A percentile compares a stretch with the other conserved stretches of the same genome.
Evolutionary conservation across 1,140 invertebrate species (phyloP).

Genomic region (Panagrolaimus sp.): DNA sequence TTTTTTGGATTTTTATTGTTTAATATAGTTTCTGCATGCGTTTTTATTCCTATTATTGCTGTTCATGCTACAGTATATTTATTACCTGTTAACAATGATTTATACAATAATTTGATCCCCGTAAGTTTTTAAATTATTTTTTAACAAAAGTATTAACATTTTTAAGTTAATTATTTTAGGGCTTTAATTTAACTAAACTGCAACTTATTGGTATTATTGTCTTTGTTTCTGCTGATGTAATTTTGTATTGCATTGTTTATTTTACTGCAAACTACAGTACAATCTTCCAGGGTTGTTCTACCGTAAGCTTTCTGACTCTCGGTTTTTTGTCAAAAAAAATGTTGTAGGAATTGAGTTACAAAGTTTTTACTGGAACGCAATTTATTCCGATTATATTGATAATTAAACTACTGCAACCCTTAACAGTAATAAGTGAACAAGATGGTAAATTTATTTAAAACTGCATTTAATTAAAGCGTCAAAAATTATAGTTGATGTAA

Average conservation of each 20-base stretch:
- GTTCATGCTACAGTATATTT: too few relatives aligned
- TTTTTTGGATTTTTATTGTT: too few relatives aligned
- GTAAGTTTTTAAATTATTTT: too few relatives aligned
- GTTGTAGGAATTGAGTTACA: not conserved
- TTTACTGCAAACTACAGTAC: not conserved
- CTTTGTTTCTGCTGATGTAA: conserved; percentile 1
- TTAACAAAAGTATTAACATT: not conserved
- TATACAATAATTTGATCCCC: too few relatives aligned
- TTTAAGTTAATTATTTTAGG: too few relatives aligned
- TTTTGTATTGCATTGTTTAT: not conserved
- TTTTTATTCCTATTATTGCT: too few relatives aligned
- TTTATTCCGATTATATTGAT: not conserved
- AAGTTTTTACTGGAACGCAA: not conserved
- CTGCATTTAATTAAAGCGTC: too few relatives aligned
- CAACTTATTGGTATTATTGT: not conserved
- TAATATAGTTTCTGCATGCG: too few relatives aligned
- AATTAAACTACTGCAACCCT: not conserved
- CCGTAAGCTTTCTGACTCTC: not conserved
- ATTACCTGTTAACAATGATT: too few relatives aligned
- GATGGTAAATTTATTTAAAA: too few relatives aligned
- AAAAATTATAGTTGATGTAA: not conserved
- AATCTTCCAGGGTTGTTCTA: not conserved
- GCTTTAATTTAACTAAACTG: not conserved
- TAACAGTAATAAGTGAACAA: not conserved
- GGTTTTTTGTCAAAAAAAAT: not conserved